Percentiles rank a stretch among this genome's conserved stretches.
phyloP scores from a whole-genome alignment of 2,113 vertebrate species.

The Ceyx margarethae region DNA sequence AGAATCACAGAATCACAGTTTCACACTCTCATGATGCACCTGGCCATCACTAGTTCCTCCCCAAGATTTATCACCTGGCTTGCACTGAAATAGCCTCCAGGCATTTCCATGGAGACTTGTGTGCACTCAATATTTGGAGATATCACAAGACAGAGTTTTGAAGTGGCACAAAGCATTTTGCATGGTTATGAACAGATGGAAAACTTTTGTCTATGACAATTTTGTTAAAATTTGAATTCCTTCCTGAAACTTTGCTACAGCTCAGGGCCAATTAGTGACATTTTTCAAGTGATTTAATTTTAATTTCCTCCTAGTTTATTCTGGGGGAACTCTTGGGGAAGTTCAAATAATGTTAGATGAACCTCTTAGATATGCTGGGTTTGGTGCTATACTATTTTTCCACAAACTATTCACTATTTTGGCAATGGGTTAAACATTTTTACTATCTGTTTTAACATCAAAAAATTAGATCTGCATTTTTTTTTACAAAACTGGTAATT shows the following conservation, averaged over 20 bases:
- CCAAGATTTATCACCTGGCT: background rate
- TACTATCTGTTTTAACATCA: background rate
- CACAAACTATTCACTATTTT: background rate
- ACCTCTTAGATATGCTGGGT: background rate
- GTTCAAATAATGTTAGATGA: background rate
- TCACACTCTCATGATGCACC: background rate
- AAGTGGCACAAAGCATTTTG: background rate
- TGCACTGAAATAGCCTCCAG: accelerated
- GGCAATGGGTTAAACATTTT: background rate
- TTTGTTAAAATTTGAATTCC: background rate
- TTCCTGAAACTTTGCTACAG: background rate
- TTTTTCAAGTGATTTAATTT: background rate
- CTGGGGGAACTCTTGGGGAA: background rate
- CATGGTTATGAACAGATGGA: background rate
- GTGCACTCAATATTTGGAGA: background rate
- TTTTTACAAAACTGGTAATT: background rate
- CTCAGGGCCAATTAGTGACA: background rate
- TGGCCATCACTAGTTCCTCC: background rate
- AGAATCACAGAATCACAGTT: too few relatives aligned
- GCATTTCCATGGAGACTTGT: background rate
- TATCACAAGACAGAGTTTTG: background rate
- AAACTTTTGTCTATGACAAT: background rate
- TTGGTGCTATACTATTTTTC: background rate
- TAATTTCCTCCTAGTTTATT: background rate
- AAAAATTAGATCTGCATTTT: background rate